These are phyloP conservation scores for Kryptolebias marmoratus DNA, from an alignment of 2,113 vertebrate genomes.

Conservation along the genomic window DNA sequence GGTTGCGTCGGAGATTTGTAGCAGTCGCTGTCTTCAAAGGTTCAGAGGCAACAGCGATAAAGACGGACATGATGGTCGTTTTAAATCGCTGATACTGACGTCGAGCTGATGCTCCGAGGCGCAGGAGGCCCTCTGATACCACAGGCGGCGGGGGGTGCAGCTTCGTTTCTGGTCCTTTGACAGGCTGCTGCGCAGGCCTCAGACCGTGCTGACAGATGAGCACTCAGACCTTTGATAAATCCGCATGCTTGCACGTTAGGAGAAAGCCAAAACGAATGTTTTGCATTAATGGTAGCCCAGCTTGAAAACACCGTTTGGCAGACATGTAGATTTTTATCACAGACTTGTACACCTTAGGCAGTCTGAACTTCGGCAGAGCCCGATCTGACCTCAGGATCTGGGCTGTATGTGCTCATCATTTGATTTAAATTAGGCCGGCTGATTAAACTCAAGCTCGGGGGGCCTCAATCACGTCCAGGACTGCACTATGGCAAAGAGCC, in stretches of 20 bases:
- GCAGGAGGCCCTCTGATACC: constrained; percentile 60
- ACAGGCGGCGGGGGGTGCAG: constrained; percentile 50
- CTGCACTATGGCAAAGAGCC: constrained; percentile 44
- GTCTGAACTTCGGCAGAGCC: constrained; percentile 38
- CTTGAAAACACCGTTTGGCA: constrained; percentile 60
- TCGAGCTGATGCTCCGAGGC: constrained; percentile 42
- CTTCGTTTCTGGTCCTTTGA: constrained; percentile 3
- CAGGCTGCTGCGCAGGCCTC: constrained; percentile 25
- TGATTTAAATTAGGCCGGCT: constrained; percentile 50
- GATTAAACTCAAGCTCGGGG: constrained; percentile 51
- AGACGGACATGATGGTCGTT: not conserved
- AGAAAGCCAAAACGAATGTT: constrained; percentile 59
- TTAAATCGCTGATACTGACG: not conserved
- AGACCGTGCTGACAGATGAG: constrained; percentile 16
- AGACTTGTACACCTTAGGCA: constrained; percentile 33
- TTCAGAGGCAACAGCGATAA: not conserved
- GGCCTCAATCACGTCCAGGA: constrained; percentile 33
- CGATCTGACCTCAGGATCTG: constrained; percentile 30
- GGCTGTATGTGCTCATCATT: constrained; percentile 31
- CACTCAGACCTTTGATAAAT: constrained; percentile 29
- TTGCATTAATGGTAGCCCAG: constrained; percentile 47
- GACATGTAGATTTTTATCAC: constrained; percentile 34
- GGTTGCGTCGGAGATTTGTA: not conserved
- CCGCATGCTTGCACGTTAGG: constrained; percentile 30
- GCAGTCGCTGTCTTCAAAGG: not conserved